phyloP scores from a whole-genome alignment of 2,113 vertebrate species.

The Taurulus bubalis region DNA sequence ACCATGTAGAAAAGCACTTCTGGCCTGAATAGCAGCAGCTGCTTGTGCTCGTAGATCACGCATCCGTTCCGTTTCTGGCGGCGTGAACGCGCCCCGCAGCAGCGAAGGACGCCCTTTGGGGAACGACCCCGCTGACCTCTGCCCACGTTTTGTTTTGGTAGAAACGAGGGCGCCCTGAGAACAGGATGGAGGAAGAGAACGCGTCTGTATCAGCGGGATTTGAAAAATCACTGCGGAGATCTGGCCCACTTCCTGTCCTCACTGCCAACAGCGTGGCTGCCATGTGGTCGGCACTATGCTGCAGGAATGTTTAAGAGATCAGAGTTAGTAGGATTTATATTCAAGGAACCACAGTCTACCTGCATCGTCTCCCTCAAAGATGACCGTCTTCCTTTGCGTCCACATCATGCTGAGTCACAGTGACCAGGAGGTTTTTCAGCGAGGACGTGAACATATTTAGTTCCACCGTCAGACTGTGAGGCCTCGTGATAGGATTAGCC shows the following conservation, averaged over 20 bases:
- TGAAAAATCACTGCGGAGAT: not conserved
- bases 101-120: conserved; percentile 23
- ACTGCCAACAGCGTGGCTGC: not conserved
- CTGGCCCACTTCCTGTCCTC: not conserved
- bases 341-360: no score
- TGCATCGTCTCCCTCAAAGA: conserved; percentile 1
- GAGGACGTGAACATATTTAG: not conserved
- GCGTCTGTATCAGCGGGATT: not conserved
- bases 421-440: conserved; percentile 6
- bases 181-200: not conserved
- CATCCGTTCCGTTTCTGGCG: conserved; percentile 44
- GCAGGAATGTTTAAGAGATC: not conserved
- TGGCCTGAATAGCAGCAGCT: conserved; percentile 47
- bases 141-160: not conserved
- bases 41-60: conserved; percentile 45
- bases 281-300: not conserved
- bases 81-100: conserved; percentile 19
- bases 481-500: conserved; percentile 44
- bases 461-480: no score
- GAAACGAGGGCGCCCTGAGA: not conserved
- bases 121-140: conserved; percentile 12
- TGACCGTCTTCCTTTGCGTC: not conserved
- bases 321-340: not conserved
- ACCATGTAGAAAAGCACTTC: conserved; percentile 42
- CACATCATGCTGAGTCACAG: conserved; percentile 25